Evolutionary conservation across 2,888 invertebrate genomes (phyloP), one percentile per base, ranked within the genome.

Genomic region (Dione vanillae): DNA sequence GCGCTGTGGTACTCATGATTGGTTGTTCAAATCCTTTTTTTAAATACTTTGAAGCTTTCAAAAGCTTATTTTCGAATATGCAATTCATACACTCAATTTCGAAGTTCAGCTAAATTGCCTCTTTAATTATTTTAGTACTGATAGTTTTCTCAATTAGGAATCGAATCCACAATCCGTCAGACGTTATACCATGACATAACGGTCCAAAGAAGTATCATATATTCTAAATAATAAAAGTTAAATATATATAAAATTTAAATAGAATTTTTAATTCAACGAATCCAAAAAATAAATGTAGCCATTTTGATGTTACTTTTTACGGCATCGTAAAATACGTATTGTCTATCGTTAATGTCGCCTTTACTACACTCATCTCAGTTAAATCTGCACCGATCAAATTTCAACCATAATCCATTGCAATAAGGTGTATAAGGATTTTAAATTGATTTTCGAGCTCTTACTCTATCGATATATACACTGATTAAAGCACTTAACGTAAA

Each of bases 271-370:
- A 65, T 54, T 65, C 64, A 51, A 64, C 40, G 47, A 58, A 67
- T 67, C 58, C 66, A 20, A 65, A 16, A 54, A 47, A 37, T 35
- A n/a, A 19, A 67, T 47, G 56, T 47, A 58, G 10, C 35, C 71
- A 74, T 74, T 74, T 71, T 67, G 73, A 73, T 72, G 73, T 70
- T 58, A 71, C 67, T 76, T 75, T 76, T 77, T 75, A 77, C 75
- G 75, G 75, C 68, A 70, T 72, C 73, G 71, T 77, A 77, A 77
- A 77, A 54, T 67, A 70, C 65, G 76, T 70, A 76, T 74, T 77
- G 77, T 76, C 77, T 75, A 73, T 69, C 75, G 74, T 77, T 76
- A 76, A 76, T 68, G 75, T 77, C 76, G 71, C 75, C 70, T 72
- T 35, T 66, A 64, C 71, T 70, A 65, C 71, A 73, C 71, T 73